Base-by-base conservation (phyloP, 2,797 vertebrate species). In the Nasua narica region DNA sequence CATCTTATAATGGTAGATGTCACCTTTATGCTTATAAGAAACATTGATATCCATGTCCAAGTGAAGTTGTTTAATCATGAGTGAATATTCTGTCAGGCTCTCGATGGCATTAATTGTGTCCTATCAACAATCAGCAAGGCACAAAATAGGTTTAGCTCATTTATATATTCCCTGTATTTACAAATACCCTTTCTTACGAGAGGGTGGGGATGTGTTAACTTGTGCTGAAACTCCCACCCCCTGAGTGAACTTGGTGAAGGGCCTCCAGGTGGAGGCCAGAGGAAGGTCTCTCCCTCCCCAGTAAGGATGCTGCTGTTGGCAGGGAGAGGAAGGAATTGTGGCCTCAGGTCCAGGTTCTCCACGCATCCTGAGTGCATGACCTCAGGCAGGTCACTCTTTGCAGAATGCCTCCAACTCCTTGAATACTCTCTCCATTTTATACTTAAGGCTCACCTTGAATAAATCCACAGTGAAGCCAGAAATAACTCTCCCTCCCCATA, bases 91-190 rank as follows among this genome's bases (percentile, higher is more conserved):
- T 4, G 99, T 99, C 96, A 99, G 58, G 1, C 99, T 99, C 94
- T 99, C 99, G 1, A 99, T 98, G 81, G 99, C 99, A 95, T 99
- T 98, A 43, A 99, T 96, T 0, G 99, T 99, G 98, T 99, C 99
- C 99, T 99, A 97, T 82, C 83, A 96, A 82, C 46, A 97, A 96
- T 48, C 10, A 93, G 0, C 32, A 27, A 96, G 0, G 19, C 81
- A 94, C 3, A 92, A 94, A 78, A 58, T 9, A 82, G 16, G 54
- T 37, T 96, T 85, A 91, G 76, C 23, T 95, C 37, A 84, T 84
- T 77, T 83, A 54, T 1, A 15, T 21, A 37, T 3, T 27, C 21
- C 43, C 43, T 69, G 19, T 60, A 13, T 87, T 74, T 83, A 69
- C 72, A 93, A 82, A 93, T n/a, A 15, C 1, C 23, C 21, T 90